phyloP scores from a whole-genome alignment of 2,113 vertebrate species.

The Prolemur simus region DNA sequence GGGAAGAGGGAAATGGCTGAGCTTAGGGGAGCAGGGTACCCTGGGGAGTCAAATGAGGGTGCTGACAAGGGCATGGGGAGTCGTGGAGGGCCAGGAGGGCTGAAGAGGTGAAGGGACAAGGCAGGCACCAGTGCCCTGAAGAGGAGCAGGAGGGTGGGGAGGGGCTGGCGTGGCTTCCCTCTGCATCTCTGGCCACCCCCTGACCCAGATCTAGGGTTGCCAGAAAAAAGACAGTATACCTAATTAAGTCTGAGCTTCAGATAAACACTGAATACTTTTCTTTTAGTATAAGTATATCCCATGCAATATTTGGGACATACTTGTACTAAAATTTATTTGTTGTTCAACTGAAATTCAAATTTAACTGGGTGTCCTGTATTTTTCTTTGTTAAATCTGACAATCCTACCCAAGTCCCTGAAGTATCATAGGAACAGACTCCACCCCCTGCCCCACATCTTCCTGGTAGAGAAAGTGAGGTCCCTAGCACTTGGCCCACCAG shows the following conservation, averaged over 20 bases:
- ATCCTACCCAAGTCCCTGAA: neutral
- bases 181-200: neutral
- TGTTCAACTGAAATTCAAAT: slow-evolving; percentile 11
- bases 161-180: neutral
- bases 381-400: slow-evolving; percentile 1
- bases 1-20: neutral
- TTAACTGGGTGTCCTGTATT: neutral
- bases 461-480: neutral
- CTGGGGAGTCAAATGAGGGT: neutral
- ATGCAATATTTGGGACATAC: neutral
- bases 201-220: neutral
- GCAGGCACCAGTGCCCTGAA: neutral
- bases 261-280: neutral
- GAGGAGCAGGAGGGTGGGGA: neutral
- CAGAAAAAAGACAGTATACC: neutral
- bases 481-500: neutral
- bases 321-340: slow-evolving; percentile 12
- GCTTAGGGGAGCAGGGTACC: neutral
- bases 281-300: neutral
- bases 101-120: neutral
- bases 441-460: neutral
- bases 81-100: rapidly evolving
- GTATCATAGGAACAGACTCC: neutral
- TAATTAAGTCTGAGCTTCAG: neutral
- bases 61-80: neutral